Percentiles rank a stretch among this genome's conserved stretches.
Evolutionary conservation across 1,140 invertebrate species (phyloP).

Genomic region (Asbolus verrucosus): DNA sequence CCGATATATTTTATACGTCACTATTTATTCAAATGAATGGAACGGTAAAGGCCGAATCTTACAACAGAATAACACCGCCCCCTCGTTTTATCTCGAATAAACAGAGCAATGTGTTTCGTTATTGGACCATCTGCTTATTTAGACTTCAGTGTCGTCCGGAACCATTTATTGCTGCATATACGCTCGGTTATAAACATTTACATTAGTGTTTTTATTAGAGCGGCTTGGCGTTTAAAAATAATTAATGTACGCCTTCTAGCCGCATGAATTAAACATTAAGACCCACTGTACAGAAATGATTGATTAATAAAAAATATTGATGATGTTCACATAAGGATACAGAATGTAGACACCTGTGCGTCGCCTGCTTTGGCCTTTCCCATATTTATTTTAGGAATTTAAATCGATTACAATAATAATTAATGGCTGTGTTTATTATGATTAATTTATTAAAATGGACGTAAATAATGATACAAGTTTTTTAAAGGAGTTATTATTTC

Average conservation of each 20-base stretch:
- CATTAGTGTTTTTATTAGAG: slow-evolving; percentile 12
- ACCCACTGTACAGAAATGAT: slow-evolving; percentile 3
- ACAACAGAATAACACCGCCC: not conserved
- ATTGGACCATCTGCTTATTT: slow-evolving; percentile 28
- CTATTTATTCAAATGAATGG: no score
- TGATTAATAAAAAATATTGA: slow-evolving; percentile 9
- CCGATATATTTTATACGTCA: no score
- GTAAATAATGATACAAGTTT: no score
- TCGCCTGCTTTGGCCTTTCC: not conserved
- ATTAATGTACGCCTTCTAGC: slow-evolving; percentile 31
- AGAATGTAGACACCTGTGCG: slow-evolving; percentile 18
- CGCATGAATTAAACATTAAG: slow-evolving; percentile 31
- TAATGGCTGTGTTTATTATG: no score
- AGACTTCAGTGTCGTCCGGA: slow-evolving; percentile 1
- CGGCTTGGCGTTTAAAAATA: slow-evolving; percentile 17
- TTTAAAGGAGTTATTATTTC: no score
- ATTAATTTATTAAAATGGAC: no score
- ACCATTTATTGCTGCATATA: slow-evolving; percentile 28
- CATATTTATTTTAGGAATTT: no score
- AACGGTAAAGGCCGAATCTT: no score
- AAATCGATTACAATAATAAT: no score
- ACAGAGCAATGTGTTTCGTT: slow-evolving; percentile 11
- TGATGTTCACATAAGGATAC: no score
- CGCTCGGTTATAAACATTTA: slow-evolving; percentile 21
- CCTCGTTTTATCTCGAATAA: not conserved